These are phyloP conservation scores for Platycnemis pennipes DNA, from an alignment of 2,888 invertebrate species.

Conservation along the genomic window DNA sequence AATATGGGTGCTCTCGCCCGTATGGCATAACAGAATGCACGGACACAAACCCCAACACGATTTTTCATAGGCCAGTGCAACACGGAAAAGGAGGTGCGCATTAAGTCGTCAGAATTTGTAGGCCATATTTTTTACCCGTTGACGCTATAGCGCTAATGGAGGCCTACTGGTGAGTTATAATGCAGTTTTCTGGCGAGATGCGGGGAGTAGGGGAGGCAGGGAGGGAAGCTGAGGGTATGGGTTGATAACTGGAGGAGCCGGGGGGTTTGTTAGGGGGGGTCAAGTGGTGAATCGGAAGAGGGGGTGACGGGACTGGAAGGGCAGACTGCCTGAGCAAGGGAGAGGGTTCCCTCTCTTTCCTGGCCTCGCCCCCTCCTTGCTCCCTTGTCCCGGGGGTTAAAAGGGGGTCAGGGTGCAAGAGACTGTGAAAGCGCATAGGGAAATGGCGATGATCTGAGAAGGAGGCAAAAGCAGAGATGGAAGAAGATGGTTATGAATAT, in stretches of 20 bases:
- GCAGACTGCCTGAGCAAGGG: neutral
- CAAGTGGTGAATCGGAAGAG: neutral
- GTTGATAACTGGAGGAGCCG: neutral
- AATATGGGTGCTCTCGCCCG: neutral
- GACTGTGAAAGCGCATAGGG: neutral
- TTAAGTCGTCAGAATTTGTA: constrained; percentile 66
- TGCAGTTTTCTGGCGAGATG: constrained; percentile 58
- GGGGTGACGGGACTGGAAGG: neutral
- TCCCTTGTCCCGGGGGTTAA: neutral
- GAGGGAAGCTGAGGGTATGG: too few relatives aligned
- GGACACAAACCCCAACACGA: constrained; percentile 42
- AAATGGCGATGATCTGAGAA: neutral
- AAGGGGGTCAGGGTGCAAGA: constrained; percentile 55
- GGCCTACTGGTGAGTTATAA: constrained; percentile 65
- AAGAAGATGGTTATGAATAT: constrained; percentile 22
- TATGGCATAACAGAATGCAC: constrained; percentile 49
- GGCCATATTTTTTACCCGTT: constrained; percentile 56
- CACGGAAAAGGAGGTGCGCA: constrained; percentile 60
- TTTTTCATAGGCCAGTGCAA: constrained; percentile 61
- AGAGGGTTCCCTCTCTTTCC: neutral
- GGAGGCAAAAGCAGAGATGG: neutral
- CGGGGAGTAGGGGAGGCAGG: neutral
- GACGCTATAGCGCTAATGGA: constrained; percentile 60
- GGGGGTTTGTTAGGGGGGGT: neutral
- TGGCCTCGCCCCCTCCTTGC: neutral